Percentiles rank a stretch among this genome's conserved stretches.
Evolutionary conservation across 30 jellyfish, hydroid and myxozoan species (phyloP).

Genomic region (Phacellophora camtschatica): DNA sequence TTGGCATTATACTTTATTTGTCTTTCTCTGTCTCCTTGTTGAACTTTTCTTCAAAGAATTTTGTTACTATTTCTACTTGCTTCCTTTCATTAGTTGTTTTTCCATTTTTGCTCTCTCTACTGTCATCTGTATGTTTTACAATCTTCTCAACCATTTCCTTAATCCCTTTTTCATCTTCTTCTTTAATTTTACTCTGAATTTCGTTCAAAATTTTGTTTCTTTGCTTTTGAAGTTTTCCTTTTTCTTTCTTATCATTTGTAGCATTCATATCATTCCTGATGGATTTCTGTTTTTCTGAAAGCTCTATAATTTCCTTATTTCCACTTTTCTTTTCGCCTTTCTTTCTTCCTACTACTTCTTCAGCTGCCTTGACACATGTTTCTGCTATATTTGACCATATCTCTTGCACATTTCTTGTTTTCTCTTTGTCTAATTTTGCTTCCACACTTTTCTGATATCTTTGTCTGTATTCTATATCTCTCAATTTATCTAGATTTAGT

Average conservation of each 20-base stretch:
- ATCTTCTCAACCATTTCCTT: conserved; percentile 6
- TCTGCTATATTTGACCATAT: conserved; percentile 2
- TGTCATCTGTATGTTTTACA: not conserved
- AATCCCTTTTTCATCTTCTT: conserved; percentile 12
- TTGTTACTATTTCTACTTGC: not conserved
- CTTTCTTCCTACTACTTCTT: conserved; percentile 19
- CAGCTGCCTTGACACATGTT: not conserved
- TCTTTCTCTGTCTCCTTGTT: conserved; percentile 1
- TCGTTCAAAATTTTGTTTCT: conserved; percentile 22
- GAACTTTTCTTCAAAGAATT: conserved; percentile 8
- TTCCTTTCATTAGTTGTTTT: conserved; percentile 20
- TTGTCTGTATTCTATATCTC: not conserved
- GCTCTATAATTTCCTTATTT: conserved; percentile 3
- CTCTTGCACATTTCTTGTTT: not conserved
- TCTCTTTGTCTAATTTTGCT: not conserved
- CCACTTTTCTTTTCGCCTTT: conserved; percentile 15
- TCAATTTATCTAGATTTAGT: not conserved
- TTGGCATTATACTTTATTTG: conserved; percentile 2
- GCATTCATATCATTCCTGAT: conserved; percentile 5
- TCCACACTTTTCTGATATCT: not conserved
- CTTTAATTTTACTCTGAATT: not conserved
- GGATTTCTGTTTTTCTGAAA: conserved; percentile 6
- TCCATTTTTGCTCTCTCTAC: not conserved
- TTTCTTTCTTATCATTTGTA: not conserved
- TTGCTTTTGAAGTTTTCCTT: not conserved